phyloP scores from a whole-genome alignment of 2,888 invertebrate species.

The Drosophila nigritarsus region DNA sequence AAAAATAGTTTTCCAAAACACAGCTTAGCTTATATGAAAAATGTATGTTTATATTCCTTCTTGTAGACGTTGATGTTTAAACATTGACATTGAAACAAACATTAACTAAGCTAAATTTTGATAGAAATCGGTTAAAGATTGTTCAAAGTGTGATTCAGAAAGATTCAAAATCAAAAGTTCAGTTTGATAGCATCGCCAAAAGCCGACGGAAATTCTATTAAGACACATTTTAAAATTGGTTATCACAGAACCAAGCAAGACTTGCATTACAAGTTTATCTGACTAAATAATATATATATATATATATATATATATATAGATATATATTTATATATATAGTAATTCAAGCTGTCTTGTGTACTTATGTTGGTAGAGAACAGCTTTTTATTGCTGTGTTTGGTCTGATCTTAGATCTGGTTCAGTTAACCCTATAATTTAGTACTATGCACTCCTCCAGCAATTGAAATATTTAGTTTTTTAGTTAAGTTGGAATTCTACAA shows the following conservation, averaged over 20 bases:
- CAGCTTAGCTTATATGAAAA: no score
- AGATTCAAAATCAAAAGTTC: background rate
- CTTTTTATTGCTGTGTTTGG: background rate
- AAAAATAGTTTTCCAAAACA: background rate
- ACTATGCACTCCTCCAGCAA: background rate
- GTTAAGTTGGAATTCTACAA: background rate
- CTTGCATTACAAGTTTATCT: background rate
- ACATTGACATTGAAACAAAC: no score
- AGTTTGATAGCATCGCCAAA: background rate
- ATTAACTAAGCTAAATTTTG: no score
- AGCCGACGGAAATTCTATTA: background rate
- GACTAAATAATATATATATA: background rate
- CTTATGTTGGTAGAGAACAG: background rate
- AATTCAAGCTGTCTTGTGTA: background rate
- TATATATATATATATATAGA: background rate
- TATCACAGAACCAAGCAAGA: background rate
- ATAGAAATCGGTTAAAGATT: background rate
- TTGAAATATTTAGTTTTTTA: background rate
- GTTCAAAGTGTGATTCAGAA: background rate
- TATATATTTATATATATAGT: background rate
- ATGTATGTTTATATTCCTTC: no score
- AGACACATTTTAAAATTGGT: background rate
- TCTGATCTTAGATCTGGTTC: background rate
- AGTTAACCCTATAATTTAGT: background rate
- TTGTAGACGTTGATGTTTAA: no score